Conservation (phyloP, 2,888 invertebrate genomes). For the Chrysotoxum bicinctum region DNA sequence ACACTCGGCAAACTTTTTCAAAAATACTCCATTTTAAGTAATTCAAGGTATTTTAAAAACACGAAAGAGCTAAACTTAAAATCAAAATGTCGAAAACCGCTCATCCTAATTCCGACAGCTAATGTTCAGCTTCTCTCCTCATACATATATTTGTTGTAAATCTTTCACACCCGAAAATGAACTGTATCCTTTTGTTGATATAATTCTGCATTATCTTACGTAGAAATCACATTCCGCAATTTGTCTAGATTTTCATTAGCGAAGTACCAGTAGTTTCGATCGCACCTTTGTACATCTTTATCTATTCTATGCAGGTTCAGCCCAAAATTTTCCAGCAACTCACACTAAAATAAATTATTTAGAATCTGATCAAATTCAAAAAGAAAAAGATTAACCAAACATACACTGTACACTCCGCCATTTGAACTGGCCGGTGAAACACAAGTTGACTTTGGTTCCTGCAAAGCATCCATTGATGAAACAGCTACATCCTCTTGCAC, state of each 20-base stretch:
- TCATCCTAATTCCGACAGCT: too few relatives aligned
- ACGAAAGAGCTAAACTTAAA: too few relatives aligned
- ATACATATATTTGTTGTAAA: too few relatives aligned
- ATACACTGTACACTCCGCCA: slow-evolving; percentile 93
- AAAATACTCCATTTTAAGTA: too few relatives aligned
- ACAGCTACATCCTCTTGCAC: slow-evolving; percentile 84
- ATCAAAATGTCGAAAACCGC: too few relatives aligned
- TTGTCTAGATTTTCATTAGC: slow-evolving; percentile 94
- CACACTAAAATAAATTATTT: slow-evolving; percentile 84
- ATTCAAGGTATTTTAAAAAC: too few relatives aligned
- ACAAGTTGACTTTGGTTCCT: slow-evolving; percentile 85
- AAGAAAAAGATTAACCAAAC: slow-evolving; percentile 77
- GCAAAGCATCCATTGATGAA: slow-evolving; percentile 78
- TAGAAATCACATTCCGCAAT: slow-evolving; percentile 96
- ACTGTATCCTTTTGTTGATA: background rate
- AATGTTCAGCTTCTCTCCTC: too few relatives aligned
- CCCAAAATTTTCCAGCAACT: slow-evolving; percentile 91
- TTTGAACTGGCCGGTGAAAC: slow-evolving; percentile 95
- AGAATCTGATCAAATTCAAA: background rate
- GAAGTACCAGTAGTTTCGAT: slow-evolving; percentile 96
- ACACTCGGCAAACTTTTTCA: too few relatives aligned
- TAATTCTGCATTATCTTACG: slow-evolving; percentile 84
- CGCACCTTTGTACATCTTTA: slow-evolving; percentile 97
- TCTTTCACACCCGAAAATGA: background rate
- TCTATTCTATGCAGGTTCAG: slow-evolving; percentile 96